Percentiles rank a stretch among this genome's conserved stretches.
Conservation (phyloP, 1,140 invertebrate species). For the Archivesica marissinica region DNA sequence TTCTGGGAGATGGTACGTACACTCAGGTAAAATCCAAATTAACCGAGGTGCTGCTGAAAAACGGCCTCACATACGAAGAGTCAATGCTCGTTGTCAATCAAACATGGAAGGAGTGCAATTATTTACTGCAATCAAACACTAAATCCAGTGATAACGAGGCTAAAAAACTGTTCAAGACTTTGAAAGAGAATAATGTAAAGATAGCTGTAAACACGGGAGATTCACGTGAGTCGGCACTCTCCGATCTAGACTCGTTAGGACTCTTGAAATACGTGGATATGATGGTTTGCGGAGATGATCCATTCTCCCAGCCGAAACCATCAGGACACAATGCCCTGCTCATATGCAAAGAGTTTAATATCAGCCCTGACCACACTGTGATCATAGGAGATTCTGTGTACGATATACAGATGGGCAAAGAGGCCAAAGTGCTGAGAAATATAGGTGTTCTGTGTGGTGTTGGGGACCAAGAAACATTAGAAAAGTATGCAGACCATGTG, state of each 20-base stretch:
- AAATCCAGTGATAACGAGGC: conserved; percentile 67
- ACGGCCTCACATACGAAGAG: conserved; percentile 81
- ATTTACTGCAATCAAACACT: conserved; percentile 59
- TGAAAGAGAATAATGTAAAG: conserved; percentile 83
- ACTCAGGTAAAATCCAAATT: conserved; percentile 80
- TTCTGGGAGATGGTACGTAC: conserved; percentile 83
- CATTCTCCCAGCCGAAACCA: conserved; percentile 79
- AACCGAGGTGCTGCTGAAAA: conserved; percentile 78
- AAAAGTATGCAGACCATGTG: conserved; percentile 75
- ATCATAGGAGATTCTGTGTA: conserved; percentile 85
- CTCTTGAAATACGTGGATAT: conserved; percentile 82
- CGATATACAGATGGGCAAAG: conserved; percentile 83
- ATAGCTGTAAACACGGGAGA: conserved; percentile 85
- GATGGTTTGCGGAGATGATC: conserved; percentile 85
- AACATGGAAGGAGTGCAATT: conserved; percentile 73
- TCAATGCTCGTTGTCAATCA: conserved; percentile 75
- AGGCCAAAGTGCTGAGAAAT: conserved; percentile 81
- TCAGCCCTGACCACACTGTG: conserved; percentile 80
- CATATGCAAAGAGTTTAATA: conserved; percentile 83
- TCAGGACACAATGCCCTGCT: conserved; percentile 70
- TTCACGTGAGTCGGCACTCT: conserved; percentile 78
- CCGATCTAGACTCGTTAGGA: conserved; percentile 77
- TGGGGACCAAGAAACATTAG: conserved; percentile 71
- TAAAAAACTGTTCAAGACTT: conserved; percentile 76
- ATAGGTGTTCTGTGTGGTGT: conserved; percentile 84